These are phyloP conservation scores for Bubalus kerabau DNA, from an alignment of 2,113 vertebrate genomes.

Conservation along the genomic window DNA sequence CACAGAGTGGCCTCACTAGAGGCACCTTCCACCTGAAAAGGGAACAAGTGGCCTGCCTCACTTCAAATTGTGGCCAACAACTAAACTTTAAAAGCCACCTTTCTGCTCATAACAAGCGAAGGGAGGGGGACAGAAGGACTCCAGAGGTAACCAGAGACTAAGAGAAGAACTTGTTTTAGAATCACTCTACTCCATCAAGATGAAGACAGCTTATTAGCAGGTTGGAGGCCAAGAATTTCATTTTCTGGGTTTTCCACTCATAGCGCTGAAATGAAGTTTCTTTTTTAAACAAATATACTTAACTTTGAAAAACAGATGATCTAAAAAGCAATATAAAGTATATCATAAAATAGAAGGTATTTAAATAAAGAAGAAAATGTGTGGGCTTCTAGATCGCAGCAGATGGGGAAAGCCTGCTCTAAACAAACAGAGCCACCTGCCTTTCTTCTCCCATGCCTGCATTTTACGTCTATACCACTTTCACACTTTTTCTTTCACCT, in stretches of 20 bases:
- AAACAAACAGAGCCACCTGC: background rate
- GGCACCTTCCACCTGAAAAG: background rate
- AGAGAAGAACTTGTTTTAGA: background rate
- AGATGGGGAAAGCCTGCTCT: background rate
- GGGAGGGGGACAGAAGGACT: background rate
- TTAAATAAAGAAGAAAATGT: background rate
- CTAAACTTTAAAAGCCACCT: background rate
- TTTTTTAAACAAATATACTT: constrained; percentile 18
- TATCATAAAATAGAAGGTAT: background rate
- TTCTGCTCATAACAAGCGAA: background rate
- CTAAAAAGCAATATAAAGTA: background rate
- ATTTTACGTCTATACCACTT: background rate
- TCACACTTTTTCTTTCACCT: background rate
- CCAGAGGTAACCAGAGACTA: background rate
- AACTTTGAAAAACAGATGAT: background rate
- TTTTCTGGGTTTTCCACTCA: background rate
- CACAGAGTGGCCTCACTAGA: background rate
- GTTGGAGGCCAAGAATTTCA: background rate
- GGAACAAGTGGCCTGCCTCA: background rate
- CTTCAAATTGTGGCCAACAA: background rate
- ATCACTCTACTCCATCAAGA: background rate
- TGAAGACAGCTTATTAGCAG: background rate
- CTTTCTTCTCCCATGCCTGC: background rate
- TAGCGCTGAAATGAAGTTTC: background rate
- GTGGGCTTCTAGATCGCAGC: background rate